These are phyloP conservation scores for Falco rusticolus DNA, from an alignment of 2,797 vertebrate species.

Conservation along the genomic window DNA sequence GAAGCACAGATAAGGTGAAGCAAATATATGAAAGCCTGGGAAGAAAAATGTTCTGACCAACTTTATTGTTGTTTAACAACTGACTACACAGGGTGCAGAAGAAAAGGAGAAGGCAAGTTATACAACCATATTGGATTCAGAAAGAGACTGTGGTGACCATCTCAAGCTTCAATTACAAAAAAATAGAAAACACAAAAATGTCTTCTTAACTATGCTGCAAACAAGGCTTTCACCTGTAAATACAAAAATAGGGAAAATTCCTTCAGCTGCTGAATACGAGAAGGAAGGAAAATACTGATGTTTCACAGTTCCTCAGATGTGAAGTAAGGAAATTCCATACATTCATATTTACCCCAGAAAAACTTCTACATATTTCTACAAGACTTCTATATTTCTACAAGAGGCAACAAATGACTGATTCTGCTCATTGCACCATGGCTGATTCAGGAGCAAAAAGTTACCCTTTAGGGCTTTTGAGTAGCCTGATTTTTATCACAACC, in stretches of 20 bases:
- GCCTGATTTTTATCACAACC: background rate
- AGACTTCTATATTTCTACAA: background rate
- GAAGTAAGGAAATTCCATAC: background rate
- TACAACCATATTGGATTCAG: background rate
- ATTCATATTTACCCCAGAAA: background rate
- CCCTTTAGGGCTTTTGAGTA: background rate
- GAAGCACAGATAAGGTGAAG: background rate
- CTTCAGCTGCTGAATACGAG: background rate
- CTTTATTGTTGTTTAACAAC: background rate
- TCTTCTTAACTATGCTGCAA: background rate
- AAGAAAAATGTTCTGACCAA: background rate
- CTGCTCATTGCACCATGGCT: background rate
- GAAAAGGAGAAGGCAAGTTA: background rate
- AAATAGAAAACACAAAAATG: background rate
- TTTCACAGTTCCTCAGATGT: background rate
- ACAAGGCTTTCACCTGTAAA: background rate
- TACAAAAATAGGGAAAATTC: background rate
- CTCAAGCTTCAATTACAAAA: background rate
- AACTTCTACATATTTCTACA: background rate
- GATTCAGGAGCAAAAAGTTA: background rate
- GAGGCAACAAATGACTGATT: background rate
- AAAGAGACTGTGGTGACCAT: background rate
- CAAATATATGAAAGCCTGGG: background rate
- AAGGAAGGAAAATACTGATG: background rate
- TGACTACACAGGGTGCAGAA: background rate